Base-by-base conservation (phyloP, 2,797 vertebrate genomes). In the Champsocephalus gunnari region DNA sequence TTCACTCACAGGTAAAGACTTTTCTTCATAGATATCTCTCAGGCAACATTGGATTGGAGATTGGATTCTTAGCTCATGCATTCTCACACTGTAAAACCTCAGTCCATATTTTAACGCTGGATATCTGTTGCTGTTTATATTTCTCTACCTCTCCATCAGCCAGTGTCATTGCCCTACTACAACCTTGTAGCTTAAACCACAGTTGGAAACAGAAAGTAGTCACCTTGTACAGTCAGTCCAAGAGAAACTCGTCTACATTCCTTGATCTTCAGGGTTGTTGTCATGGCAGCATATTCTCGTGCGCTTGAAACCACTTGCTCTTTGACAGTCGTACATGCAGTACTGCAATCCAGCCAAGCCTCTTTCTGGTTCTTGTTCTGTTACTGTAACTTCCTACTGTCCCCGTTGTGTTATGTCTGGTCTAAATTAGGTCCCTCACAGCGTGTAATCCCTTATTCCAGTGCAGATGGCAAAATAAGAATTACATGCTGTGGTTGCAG, bases 1-100 rank as follows among this genome's bases (percentile, higher is more conserved):
- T 14, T 94, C 95, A 0, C 95, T 98, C 61, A 94, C 96, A 94
- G 98, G 98, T 99, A 94, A 14, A 73, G 8, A 7, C 17, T 54
- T 45, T 24, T 13, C 50, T 9, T 63, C 28, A 69, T 62, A 70
- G n/a, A 54, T 49, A 38, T 57, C 17, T 24, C 59, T 49, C 53
- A 38, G 63, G 53, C 21, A 71, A 21, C n/a, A 2, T 16, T 53
- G n/a, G 9, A 44, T 51, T 44, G 55, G 53, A 70, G 55, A 69
- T 44, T 44, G 14, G 14, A 73, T 56, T 69, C 47, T 16, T 9
- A 53, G 44, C 24, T 81, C 44, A 64, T 62, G 16, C 32, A 12
- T 43, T 66, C 14, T 63, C 58, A 59, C 7, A n/a, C 19, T 67
- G 17, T 17, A 21, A 14, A 59, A 51, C 21, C 34, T 47, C 0